Evolutionary conservation across 2,888 invertebrate species (phyloP), one percentile per base, ranked within the genome.

Genomic region (Hetaerina titia): DNA sequence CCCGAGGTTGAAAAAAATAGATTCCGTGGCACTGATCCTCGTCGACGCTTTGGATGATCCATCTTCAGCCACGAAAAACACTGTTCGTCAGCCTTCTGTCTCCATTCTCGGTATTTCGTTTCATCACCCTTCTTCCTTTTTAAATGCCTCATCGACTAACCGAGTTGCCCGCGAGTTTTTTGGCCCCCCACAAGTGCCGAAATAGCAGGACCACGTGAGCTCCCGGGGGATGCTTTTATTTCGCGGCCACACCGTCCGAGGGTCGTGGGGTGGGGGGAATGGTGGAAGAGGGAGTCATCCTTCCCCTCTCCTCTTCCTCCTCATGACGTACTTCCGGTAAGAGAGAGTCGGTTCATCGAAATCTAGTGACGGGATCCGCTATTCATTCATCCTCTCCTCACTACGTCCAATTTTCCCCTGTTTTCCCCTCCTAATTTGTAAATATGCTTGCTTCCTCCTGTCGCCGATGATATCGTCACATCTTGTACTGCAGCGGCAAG

Each of bases 281-380:
- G n/a, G 69, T 22, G 7, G 69, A 22, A n/a, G 22, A 69, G 69
- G 69, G n/a, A 69, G 69, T 22, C 69, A 69, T 69, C 69, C 15
- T 31, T 81, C 81, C 31, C n/a, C 17, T 25, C n/a, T 74, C 8
- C 8, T 31, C 81, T 31, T 31, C 11, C 25, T 31, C 81, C 31
- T 11, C 81, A 31, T 81, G 81, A 81, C 81, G 81, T 81, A 81
- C 81, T 81, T 81, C 81, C 81, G 81, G 81, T 81, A 15, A 25
- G 31, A 31, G 31, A 31, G 9, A 31, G 81, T 81, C 81, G 31
- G 9, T 81, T 81, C 81, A 11, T 11, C 81, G 81, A 81, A 81
- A 81, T 31, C 22, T 31, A 25, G 19, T 31, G 22, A 81, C 25
- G 81, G 22, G 25, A 1, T 81, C 60, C 60, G 11, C 15, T 31